A percentile compares a stretch with the other conserved stretches of the same genome.
These are phyloP conservation scores for Plagiodera versicolora DNA, from an alignment of 2,888 invertebrate species.

Conservation along the genomic window DNA sequence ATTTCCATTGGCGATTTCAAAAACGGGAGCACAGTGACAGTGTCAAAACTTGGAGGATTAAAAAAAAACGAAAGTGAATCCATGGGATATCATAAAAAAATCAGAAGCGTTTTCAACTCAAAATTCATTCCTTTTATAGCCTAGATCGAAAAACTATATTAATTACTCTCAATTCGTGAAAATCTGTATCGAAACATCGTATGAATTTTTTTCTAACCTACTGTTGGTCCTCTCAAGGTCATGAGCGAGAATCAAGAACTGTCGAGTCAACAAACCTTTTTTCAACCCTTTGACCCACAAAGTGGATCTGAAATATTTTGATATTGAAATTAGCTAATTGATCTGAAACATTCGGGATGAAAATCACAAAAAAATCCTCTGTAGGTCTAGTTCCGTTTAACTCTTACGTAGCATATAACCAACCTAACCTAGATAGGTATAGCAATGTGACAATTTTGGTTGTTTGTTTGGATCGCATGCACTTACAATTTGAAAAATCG, in stretches of 20 bases:
- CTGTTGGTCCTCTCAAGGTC: not conserved
- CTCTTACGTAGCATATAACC: not conserved
- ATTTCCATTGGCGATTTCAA: not conserved
- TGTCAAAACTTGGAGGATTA: conserved; percentile 10
- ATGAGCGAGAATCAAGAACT: not conserved
- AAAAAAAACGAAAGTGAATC: not conserved
- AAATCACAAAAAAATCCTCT: no score
- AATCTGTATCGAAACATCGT: no score
- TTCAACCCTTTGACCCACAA: no score
- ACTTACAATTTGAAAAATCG: conserved; percentile 11
- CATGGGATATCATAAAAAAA: not conserved
- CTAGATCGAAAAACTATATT: no score
- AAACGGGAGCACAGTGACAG: conserved; percentile 22
- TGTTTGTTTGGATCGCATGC: conserved; percentile 10
- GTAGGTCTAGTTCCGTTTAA: not conserved
- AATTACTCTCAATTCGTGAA: no score
- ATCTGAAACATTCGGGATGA: no score
- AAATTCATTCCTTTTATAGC: no score
- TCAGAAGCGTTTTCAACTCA: no score
- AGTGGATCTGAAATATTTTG: no score
- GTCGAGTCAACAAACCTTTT: not conserved
- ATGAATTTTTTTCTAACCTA: no score
- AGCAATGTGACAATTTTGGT: conserved; percentile 8
- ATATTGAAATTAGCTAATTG: no score
- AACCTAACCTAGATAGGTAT: not conserved